Evolutionary conservation across 2,888 invertebrate genomes (phyloP).

Genomic region (Julus scandinavius): DNA sequence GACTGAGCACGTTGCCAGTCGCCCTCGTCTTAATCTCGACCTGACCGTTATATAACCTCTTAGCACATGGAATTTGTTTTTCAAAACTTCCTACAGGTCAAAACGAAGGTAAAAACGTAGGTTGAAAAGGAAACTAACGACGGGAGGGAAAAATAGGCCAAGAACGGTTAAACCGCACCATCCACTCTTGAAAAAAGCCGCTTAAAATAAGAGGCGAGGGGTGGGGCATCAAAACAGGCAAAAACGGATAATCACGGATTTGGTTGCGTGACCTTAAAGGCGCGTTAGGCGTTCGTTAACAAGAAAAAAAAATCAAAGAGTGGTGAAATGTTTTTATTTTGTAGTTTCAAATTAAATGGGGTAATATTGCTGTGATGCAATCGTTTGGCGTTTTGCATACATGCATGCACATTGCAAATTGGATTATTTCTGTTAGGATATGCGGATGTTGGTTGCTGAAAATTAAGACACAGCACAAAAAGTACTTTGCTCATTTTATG

Average conservation of each 20-base stretch:
- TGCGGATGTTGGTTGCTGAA: no score
- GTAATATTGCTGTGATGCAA: background rate
- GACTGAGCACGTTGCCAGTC: background rate
- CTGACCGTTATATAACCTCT: constrained; percentile 46
- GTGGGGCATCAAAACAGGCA: background rate
- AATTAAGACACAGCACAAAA: no score
- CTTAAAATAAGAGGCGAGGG: background rate
- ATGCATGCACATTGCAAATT: no score
- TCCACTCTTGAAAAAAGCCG: background rate
- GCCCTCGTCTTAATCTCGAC: constrained; percentile 24
- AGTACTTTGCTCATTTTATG: no score
- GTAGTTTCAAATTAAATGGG: background rate
- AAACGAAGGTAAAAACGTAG: constrained; percentile 45
- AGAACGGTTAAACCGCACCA: background rate
- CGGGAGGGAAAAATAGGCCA: background rate
- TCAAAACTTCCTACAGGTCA: constrained; percentile 33
- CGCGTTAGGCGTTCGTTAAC: background rate
- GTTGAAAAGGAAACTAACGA: constrained; percentile 22
- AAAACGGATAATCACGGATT: constrained; percentile 14
- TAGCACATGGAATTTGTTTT: constrained; percentile 40
- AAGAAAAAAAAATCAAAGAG: background rate
- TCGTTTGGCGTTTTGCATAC: no score
- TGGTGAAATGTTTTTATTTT: background rate
- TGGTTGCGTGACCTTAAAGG: constrained; percentile 28
- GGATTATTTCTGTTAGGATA: no score